Evolutionary conservation across 1,140 invertebrate species (phyloP), one percentile per base, ranked within the genome.

Genomic region (Archivesica marissinica): DNA sequence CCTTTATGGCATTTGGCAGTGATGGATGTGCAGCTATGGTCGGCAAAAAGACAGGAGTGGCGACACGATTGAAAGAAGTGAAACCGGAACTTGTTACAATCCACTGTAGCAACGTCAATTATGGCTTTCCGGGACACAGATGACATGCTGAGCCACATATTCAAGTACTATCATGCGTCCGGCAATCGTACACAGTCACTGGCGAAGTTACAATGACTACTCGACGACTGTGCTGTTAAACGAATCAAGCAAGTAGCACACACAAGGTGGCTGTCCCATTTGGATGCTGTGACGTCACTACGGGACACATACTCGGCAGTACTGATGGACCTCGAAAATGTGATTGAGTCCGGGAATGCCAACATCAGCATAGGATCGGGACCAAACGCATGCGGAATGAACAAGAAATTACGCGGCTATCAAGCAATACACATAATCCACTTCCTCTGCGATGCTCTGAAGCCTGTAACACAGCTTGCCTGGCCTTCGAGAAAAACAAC

Each of bases 81-180:
- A 56, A 47, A 30, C 70, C 74, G 7, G 23, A 54, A 38, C 20
- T 85, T 11, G 84, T 83, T 44, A 17, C 39, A 9, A 15, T 84
- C 28, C 86, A 87, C 50, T 87, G 86, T 28, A 78, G 83, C 33
- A 80, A 20, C 86, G 84, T 28, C 7, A 72, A 6, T 38, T 84
- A 17, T n/a, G 77, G 38, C 23, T 83, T 56, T 77, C 33, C 13
- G 54, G 17, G 75, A 77, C 3, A 77, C 75, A 17, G 54, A 61
- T 41, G 54, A 61, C 30, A 6, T 77, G 23, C 35, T 77, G 3
- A 41, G 3, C 3, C 28, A 39, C 1, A 44, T 13, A 11, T 77
- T 44, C 25, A 77, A 77, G 30, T 77, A 54, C 28, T 56, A 77
- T 13, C 33, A 77, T 38, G 59, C 38, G 38, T 56, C 50, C 17